Base-by-base conservation (phyloP, 2,113 vertebrate species). In the Carollia perspicillata region DNA sequence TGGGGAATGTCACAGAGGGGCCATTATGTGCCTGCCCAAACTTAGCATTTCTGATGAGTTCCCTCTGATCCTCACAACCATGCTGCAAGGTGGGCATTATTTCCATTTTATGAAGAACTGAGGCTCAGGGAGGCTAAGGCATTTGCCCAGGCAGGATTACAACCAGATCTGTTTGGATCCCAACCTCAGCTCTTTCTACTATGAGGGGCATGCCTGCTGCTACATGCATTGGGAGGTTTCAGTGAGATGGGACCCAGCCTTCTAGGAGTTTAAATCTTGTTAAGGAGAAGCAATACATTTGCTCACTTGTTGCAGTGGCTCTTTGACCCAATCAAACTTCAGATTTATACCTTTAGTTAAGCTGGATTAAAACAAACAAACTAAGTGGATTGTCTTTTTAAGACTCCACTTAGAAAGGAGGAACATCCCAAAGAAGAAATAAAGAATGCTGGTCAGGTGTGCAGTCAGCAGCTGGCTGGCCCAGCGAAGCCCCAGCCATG, bases 101-200 rank as follows among this genome's bases (percentile, higher is more conserved):
- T 93, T 44, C 69, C n/a, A 63, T 49, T 89, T 89, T 77, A 89
- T 55, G 65, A 90, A 37, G 71, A 89, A 94, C 42, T 66, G 65
- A 95, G 44, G 47, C 49, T 92, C 18, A 84, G 20, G 20, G 35
- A 78, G 53, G 53, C 42, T 77, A 88, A 84, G n/a, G n/a, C 9
- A 84, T 8, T 86, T 92, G 63, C 49, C 66, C 17, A 47, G 37
- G 60, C 8, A 94, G 75, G 58, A 80, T 55, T 42, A 85, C 85
- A 92, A 89, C 60, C 23, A 77, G 65, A 81, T 55, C 20, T 65
- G 4, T 77, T 35, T 89, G 23, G 35, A 30, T 74, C n/a, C 42
- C 68, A 58, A 93, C 37, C 74, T 83, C 66, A 75, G 20, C 22
- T 66, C 33, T 83, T 84, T 85, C 58, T 77, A 55, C 18, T 16